These are phyloP conservation scores for Ptilonorhynchus violaceus DNA, from an alignment of 2,113 vertebrate genomes.

Conservation along the genomic window DNA sequence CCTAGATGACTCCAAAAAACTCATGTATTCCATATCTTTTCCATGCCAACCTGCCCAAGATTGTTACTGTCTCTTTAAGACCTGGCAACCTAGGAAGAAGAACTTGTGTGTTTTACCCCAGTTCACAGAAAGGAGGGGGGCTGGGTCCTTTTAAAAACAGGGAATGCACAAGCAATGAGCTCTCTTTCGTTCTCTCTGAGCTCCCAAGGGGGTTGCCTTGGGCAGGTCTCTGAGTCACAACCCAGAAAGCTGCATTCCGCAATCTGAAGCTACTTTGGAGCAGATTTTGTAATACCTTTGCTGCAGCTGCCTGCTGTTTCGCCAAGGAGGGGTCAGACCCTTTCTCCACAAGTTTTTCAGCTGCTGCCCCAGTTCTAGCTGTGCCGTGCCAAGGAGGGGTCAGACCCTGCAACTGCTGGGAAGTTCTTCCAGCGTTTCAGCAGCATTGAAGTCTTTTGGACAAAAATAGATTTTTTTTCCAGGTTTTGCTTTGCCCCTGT, in stretches of 20 bases:
- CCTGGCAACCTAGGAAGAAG: neutral
- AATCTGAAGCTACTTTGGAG: neutral
- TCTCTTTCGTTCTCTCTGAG: neutral
- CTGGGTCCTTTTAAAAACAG: neutral
- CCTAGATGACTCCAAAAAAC: neutral
- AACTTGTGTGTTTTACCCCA: neutral
- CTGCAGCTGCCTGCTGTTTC: neutral
- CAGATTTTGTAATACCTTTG: neutral
- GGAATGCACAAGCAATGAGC: neutral
- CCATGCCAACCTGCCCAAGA: neutral
- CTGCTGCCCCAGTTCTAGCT: neutral
- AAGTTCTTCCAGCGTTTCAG: neutral
- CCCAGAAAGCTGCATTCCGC: neutral
- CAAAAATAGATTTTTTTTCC: neutral
- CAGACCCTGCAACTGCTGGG: neutral
- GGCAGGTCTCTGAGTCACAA: neutral
- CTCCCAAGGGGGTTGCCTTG: neutral
- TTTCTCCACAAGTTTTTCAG: neutral
- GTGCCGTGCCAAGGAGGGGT: neutral
- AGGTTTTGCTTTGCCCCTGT: neutral
- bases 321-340: neutral
- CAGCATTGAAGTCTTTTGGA: neutral
- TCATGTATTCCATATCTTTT: neutral
- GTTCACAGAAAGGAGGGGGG: neutral
- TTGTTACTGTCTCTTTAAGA: neutral